A percentile compares a stretch with the other conserved stretches of the same genome.
phyloP scores from a whole-genome alignment of 2,888 invertebrate species.

The Drosophila rubida region DNA sequence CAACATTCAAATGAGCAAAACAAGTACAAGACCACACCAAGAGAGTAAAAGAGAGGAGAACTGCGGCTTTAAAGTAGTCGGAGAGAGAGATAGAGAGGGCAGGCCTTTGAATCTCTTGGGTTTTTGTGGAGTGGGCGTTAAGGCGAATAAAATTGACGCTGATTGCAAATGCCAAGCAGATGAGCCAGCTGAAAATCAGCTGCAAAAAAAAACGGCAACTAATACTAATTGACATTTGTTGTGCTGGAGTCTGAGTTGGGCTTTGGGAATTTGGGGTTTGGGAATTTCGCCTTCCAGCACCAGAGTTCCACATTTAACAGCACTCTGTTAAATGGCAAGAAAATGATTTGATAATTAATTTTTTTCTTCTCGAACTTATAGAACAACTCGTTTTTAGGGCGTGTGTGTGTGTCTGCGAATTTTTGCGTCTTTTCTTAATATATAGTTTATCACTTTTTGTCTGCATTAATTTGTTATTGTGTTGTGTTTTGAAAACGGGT shows the following conservation, averaged over 20 bases:
- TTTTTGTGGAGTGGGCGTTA: conserved; percentile 33
- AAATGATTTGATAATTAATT: conserved; percentile 58
- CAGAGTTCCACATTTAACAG: conserved; percentile 24
- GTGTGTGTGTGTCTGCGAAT: conserved; percentile 56
- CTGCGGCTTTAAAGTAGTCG: neutral
- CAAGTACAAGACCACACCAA: conserved; percentile 8
- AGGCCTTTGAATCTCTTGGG: conserved; percentile 4
- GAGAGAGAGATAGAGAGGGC: neutral
- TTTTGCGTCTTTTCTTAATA: conserved; percentile 41
- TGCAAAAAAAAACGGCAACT: conserved; percentile 20
- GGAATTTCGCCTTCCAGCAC: conserved; percentile 3
- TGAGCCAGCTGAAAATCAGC: conserved; percentile 44
- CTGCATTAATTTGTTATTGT: conserved; percentile 1
- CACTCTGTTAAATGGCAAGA: conserved; percentile 53
- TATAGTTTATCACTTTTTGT: conserved; percentile 9
- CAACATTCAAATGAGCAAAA: conserved; percentile 47
- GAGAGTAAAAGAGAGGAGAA: conserved; percentile 6
- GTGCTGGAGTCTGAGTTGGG: neutral
- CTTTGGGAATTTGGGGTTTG: conserved; percentile 6
- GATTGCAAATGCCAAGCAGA: conserved; percentile 61
- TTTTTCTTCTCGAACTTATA: conserved; percentile 52
- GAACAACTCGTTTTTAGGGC: conserved; percentile 70
- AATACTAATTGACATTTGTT: conserved; percentile 42
- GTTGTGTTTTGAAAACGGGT: conserved; percentile 52
- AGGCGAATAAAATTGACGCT: conserved; percentile 36